Evolutionary conservation across 2,888 invertebrate species (phyloP).

Genomic region (Conistra vaccinii): DNA sequence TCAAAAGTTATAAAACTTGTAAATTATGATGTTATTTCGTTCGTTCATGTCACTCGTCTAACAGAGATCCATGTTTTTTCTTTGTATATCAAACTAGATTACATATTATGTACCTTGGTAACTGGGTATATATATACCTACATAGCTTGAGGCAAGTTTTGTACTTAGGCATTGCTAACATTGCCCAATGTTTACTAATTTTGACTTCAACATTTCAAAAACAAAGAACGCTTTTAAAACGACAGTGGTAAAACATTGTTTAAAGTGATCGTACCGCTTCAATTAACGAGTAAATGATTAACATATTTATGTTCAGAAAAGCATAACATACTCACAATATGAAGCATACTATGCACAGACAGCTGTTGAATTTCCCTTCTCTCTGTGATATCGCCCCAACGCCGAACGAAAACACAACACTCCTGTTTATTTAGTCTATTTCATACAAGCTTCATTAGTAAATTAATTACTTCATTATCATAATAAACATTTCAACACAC

Average conservation of each 20-base stretch:
- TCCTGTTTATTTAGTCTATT: conserved; percentile 76
- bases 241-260: neutral
- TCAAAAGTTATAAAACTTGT: neutral
- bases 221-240: conserved; percentile 31
- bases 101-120: neutral
- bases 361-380: conserved; percentile 83
- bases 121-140: neutral
- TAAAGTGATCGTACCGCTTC: neutral
- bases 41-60: neutral
- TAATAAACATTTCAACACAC: conserved; percentile 64
- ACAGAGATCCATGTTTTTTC: neutral
- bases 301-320: conserved; percentile 38
- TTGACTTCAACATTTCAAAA: conserved; percentile 34
- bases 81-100: neutral
- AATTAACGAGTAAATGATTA: conserved; percentile 12
- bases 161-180: conserved; percentile 4
- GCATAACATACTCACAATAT: conserved; percentile 83
- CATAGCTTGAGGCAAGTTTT: neutral
- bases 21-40: neutral
- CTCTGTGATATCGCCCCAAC: conserved; percentile 75
- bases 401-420: conserved; percentile 85
- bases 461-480: conserved; percentile 55
- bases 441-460: conserved; percentile 47
- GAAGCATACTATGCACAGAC: conserved; percentile 87
- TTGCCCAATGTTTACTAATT: conserved; percentile 46